Percentiles rank a stretch among this genome's conserved stretches.
Evolutionary conservation across 2,888 invertebrate species (phyloP).

Genomic region (Chironomus tentans): DNA sequence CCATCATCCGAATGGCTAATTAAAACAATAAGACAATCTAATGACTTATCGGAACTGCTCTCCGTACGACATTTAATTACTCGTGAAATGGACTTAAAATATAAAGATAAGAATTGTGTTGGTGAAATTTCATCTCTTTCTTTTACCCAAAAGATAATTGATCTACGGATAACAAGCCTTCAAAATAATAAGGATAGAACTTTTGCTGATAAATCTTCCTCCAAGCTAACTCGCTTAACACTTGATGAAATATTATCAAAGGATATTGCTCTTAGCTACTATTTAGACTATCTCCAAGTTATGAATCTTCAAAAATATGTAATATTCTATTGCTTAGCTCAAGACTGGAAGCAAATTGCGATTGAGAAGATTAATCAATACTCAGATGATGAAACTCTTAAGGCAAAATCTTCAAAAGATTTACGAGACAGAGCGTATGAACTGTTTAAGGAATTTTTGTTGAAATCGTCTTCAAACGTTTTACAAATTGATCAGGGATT

Average conservation of each 20-base stretch:
- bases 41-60: constrained; percentile 30
- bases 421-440: constrained; percentile 30
- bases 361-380: constrained; percentile 29
- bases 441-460: constrained; percentile 30
- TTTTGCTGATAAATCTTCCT: neutral
- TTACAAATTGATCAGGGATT: constrained; percentile 31
- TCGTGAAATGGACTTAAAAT: constrained; percentile 32
- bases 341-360: constrained; percentile 31
- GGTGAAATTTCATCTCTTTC: constrained; percentile 31
- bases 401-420: constrained; percentile 4
- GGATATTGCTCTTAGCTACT: constrained; percentile 31
- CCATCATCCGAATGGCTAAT: constrained; percentile 31
- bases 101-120: constrained; percentile 29
- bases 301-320: constrained; percentile 32
- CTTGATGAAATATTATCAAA: constrained; percentile 32
- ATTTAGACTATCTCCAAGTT: constrained; percentile 31
- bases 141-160: constrained; percentile 32
- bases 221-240: constrained; percentile 30
- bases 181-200: constrained; percentile 29
- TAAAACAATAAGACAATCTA: constrained; percentile 30
- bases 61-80: constrained; percentile 31
- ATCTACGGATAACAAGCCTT: constrained; percentile 30
- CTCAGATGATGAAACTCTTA: constrained; percentile 29
- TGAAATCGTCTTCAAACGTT: constrained; percentile 29
- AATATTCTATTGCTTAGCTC: constrained; percentile 31